phyloP scores from a whole-genome alignment of 2,888 invertebrate species.

The Seira ritae region DNA sequence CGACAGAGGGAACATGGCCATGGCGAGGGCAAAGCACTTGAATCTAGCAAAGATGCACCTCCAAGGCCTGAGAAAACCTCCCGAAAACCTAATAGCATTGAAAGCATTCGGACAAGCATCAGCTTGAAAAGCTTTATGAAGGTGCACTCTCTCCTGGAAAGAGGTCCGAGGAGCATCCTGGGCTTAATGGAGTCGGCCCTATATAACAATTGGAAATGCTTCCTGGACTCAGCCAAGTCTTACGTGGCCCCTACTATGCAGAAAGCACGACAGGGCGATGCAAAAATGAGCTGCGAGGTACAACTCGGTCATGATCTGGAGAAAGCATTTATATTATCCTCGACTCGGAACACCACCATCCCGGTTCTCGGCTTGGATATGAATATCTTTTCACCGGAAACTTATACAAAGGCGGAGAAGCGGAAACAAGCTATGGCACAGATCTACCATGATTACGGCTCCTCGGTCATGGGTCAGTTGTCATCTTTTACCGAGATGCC shows the following conservation, averaged over 20 bases:
- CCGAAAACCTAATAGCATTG: no score
- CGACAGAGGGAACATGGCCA: no score
- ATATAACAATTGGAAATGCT: constrained; percentile 45
- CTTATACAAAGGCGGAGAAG: constrained; percentile 43
- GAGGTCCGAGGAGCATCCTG: constrained; percentile 31
- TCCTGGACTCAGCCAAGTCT: constrained; percentile 27
- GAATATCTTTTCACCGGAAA: constrained; percentile 53
- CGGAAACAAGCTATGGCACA: constrained; percentile 58
- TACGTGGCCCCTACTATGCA: no score
- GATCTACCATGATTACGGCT: constrained; percentile 61
- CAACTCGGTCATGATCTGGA: no score
- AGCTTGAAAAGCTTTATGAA: no score
- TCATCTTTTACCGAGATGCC: constrained; percentile 40
- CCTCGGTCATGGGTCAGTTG: constrained; percentile 45
- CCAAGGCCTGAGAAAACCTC: no score
- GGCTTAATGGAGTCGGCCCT: constrained; percentile 33
- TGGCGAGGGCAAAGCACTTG: no score
- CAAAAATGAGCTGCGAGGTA: no score
- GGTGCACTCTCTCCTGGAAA: constrained; percentile 9
- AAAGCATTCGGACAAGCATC: no score
- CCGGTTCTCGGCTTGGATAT: constrained; percentile 48
- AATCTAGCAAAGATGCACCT: not conserved
- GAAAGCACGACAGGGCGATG: no score
- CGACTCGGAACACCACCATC: not conserved
- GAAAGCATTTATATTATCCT: no score